phyloP scores from a whole-genome alignment of 2,113 vertebrate species.

The Pterocles orientalis region DNA sequence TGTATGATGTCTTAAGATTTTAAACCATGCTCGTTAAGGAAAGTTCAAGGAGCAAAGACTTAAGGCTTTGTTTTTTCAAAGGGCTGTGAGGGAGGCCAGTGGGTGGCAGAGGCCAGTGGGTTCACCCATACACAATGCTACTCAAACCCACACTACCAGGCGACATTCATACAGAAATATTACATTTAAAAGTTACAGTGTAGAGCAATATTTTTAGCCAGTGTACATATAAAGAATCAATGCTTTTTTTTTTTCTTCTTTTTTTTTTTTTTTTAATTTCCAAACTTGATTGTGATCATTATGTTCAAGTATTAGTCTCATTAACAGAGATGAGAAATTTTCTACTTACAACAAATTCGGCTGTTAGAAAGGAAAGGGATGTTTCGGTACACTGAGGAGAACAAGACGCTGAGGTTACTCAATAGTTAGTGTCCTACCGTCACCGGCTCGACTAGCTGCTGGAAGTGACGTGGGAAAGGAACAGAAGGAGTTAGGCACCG shows the following conservation, averaged over 20 bases:
- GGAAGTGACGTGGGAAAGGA: slow-evolving; percentile 20
- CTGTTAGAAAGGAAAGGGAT: slow-evolving; percentile 19
- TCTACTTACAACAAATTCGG: slow-evolving; percentile 4
- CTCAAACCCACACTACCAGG: slow-evolving; percentile 81
- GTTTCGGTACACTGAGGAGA: slow-evolving; percentile 19
- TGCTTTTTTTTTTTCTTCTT: slow-evolving; percentile 50
- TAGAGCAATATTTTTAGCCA: slow-evolving; percentile 95
- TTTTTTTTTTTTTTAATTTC: slow-evolving; percentile 78
- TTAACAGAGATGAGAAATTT: slow-evolving; percentile 59
- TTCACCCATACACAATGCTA: slow-evolving; percentile 80
- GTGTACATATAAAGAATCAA: slow-evolving; percentile 96
- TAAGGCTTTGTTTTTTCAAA: slow-evolving; percentile 92
- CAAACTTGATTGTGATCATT: slow-evolving; percentile 96
- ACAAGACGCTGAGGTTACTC: slow-evolving; percentile 39
- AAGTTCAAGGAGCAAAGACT: slow-evolving; percentile 90
- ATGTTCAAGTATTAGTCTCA: slow-evolving; percentile 76
- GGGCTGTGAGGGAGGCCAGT: slow-evolving; percentile 85
- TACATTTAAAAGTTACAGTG: slow-evolving; percentile 95
- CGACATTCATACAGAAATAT: slow-evolving; percentile 88
- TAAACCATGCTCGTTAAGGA: slow-evolving; percentile 89
- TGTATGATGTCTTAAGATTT: slow-evolving; percentile 68
- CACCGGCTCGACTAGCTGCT: slow-evolving; percentile 26
- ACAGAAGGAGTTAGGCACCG: slow-evolving; percentile 48
- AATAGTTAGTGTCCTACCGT: slow-evolving; percentile 34
- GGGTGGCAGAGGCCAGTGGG: slow-evolving; percentile 82